Conservation (phyloP, 2,113 vertebrate species). For the Phainopepla nitens region DNA sequence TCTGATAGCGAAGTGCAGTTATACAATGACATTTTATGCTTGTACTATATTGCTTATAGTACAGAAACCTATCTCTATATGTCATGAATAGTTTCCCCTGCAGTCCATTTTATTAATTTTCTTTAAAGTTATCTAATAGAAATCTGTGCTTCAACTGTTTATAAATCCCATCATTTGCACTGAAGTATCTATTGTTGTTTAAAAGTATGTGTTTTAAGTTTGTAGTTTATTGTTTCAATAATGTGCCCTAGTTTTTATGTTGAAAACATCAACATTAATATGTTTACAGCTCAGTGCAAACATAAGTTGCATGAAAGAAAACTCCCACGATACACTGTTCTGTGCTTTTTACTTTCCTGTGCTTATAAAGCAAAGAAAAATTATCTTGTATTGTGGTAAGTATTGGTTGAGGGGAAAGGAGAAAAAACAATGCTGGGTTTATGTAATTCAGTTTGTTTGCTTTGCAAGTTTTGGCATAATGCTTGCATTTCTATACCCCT, state of each 20-base stretch:
- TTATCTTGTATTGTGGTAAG: neutral
- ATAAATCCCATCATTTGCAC: neutral
- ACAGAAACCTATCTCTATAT: neutral
- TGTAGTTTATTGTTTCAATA: neutral
- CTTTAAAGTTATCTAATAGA: neutral
- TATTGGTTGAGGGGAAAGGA: neutral
- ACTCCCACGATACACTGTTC: neutral
- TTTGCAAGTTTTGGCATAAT: neutral
- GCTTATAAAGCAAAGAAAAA: neutral
- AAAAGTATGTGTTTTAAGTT: neutral
- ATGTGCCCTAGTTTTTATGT: neutral
- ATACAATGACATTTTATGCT: neutral
- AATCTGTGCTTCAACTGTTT: neutral
- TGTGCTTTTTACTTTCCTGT: neutral
- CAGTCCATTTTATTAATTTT: neutral
- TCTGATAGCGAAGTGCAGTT: neutral
- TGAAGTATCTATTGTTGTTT: neutral
- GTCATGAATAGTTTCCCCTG: neutral
- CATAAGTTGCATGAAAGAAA: neutral
- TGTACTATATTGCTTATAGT: neutral
- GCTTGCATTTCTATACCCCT: neutral
- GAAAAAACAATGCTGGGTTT: neutral
- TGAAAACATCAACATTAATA: neutral
- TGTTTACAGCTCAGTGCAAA: neutral
- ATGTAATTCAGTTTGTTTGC: neutral